Evolutionary conservation across 1,140 invertebrate species (phyloP), one percentile per base, ranked within the genome.

Genomic region (Papilio polytes): DNA sequence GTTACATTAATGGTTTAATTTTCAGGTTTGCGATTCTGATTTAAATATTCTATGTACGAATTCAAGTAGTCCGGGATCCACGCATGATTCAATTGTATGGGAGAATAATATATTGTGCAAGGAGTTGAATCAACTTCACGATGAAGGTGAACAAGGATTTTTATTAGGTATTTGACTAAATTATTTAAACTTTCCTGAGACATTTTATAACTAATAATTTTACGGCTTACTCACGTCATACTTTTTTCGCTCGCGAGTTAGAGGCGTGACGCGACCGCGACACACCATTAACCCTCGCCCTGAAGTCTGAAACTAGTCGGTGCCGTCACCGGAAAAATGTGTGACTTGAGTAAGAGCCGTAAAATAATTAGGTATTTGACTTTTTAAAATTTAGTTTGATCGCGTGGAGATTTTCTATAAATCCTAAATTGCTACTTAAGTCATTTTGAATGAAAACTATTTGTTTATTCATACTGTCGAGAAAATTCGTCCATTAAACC

Each of bases 11-110:
- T 26, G n/a, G 79, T 36, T 78, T 53, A 59, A 53, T 73, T 84
- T 82, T 22, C 51, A 84, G 81, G 80, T 85, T 73, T 84, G 83
- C 76, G 79, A 85, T 81, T 76, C 82, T 26, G 74, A 85, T 22
- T 78, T 83, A 78, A 12, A 83, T 4, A 84, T 85, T 26, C 80
- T 73, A 8, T 82, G 82, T 80, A 80, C 83, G 13, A 81, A 85
- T 83, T 82, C 84, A 13, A 85, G 82, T 78, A 48, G 81, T 80
- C 70, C 74, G 12, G 82, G 82, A 31, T 80, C 80, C 3, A 78
- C 36, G 7, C 82, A 63, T 80, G 81, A 82, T 36, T 79, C 83
- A 4, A 81, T 80, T 46, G 82, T 85, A n/a, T 85, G 81, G 83
- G 9, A 44, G 9, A 63, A 36, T 63, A 80, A 85, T 80, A 80